A percentile compares a stretch with the other conserved stretches of the same genome.
Evolutionary conservation across 2,797 vertebrate species (phyloP).

Genomic region (Thalassophryne amazonica): DNA sequence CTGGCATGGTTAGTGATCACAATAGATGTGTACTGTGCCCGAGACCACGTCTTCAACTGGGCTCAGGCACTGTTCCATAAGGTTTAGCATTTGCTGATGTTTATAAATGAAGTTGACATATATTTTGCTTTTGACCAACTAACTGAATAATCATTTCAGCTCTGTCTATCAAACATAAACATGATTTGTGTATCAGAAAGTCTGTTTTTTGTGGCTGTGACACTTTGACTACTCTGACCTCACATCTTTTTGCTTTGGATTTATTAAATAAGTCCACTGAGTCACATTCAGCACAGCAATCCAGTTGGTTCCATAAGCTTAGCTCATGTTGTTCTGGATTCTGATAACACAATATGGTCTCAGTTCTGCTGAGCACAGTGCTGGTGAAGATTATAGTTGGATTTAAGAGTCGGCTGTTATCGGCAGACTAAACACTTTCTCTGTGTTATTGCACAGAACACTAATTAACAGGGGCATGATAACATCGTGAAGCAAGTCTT

Average conservation of each 20-base stretch:
- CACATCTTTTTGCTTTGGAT: slow-evolving; percentile 21
- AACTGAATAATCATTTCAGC: too few species aligned
- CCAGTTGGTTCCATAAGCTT: slow-evolving; percentile 15
- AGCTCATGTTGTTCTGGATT: slow-evolving; percentile 7
- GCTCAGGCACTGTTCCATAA: too few species aligned
- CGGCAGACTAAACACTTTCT: slow-evolving; percentile 14
- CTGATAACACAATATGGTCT: slow-evolving; percentile 1
- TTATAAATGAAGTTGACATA: too few species aligned
- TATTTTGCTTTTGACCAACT: too few species aligned
- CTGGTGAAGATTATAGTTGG: slow-evolving; percentile 24
- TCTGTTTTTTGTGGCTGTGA: slow-evolving; percentile 12
- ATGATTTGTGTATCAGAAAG: too few species aligned
- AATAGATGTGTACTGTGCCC: too few species aligned
- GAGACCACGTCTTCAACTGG: too few species aligned
- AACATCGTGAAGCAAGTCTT: slow-evolving; percentile 18
- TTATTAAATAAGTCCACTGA: slow-evolving; percentile 16
- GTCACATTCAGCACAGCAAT: slow-evolving; percentile 11
- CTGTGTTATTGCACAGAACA: slow-evolving; percentile 16
- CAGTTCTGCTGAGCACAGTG: background rate
- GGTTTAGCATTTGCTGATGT: too few species aligned
- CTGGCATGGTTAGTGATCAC: too few species aligned
- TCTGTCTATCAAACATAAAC: too few species aligned
- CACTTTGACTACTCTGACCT: slow-evolving; percentile 6
- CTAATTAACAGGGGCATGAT: slow-evolving; percentile 17
- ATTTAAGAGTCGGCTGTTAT: slow-evolving; percentile 29